Percentiles rank a stretch among this genome's conserved stretches.
phyloP scores from a whole-genome alignment of 2,888 invertebrate genomes.

The Stegophylla sp. region DNA sequence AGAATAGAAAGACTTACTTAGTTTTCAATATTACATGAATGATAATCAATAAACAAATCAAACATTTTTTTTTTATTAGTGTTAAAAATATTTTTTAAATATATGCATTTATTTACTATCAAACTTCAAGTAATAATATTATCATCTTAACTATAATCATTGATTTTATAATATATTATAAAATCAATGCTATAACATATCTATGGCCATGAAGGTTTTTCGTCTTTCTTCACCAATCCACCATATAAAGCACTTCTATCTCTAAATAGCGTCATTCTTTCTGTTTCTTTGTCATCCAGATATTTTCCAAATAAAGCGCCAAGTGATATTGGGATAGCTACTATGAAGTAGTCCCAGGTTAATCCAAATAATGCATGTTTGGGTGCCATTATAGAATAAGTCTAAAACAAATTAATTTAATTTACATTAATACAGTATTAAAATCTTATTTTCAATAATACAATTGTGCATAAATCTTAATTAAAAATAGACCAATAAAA shows the following conservation, averaged over 20 bases:
- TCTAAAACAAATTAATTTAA: constrained; percentile 12
- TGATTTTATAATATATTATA: no score
- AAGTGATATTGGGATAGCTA: constrained; percentile 67
- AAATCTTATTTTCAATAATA: no score
- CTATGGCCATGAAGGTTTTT: constrained; percentile 77
- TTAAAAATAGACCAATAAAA: not conserved
- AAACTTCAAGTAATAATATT: constrained; percentile 3
- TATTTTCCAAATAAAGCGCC: constrained; percentile 72
- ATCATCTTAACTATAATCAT: not conserved
- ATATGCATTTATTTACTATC: not conserved
- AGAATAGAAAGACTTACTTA: no score
- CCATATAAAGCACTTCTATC: constrained; percentile 83
- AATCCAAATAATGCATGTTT: constrained; percentile 66
- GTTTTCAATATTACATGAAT: no score
- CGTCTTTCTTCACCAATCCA: constrained; percentile 71
- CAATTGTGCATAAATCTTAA: not conserved
- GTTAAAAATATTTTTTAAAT: not conserved
- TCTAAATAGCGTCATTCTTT: constrained; percentile 75
- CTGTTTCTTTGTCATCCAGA: constrained; percentile 75
- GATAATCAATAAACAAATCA: no score
- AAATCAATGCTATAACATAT: no score
- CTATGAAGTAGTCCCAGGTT: constrained; percentile 68
- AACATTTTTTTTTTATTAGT: not conserved
- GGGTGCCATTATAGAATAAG: constrained; percentile 54
- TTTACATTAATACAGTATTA: no score